Base-by-base conservation (phyloP, 1,140 invertebrate species). In the Armadillidium nasatum region DNA sequence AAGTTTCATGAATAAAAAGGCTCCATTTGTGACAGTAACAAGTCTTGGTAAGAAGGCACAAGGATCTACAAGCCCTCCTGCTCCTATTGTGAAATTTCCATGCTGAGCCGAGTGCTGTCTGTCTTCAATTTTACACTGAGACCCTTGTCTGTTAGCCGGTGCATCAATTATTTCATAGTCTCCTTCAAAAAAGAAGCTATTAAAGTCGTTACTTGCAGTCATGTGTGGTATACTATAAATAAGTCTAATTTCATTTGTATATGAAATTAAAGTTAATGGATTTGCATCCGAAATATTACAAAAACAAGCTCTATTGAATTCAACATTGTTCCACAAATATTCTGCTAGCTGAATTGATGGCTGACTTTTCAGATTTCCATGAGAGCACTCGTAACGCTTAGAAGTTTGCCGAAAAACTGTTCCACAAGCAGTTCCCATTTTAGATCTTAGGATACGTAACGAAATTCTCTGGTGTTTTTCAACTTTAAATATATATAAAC, bases 61-160 rank as follows among this genome's bases (percentile, higher is more conserved):
- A 21, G 70, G 75, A 60, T 80, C 76, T 7, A 75, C 79, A 15
- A 77, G 74, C 7, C 79, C 79, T 7, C 79, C 79, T 10, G 77
- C 77, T 10, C 79, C 79, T n/a, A 80, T 68, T 15, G 79, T 80
- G 23, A 80, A 80, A 60, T 80, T 80, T 7, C 79, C 79, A 54
- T 78, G 78, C 21, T 68, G 68, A 3, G 72, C 75, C 19, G 73
- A 45, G 54, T 75, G 75, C 0, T 76, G 73, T 45, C 70, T 75
- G 13, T 76, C 72, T 22, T 80, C 76, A 21, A 75, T 75, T 60
- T 71, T 74, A 69, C 79, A 67, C 15, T 69, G 60, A 11, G 67
- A 50, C 19, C 74, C 73, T 46, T 73, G 54, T 9, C 21, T 43
- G 0, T 44, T 33, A 44, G 21, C 74, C 7, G 79, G 73, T n/a